Conservation (phyloP, 2,797 vertebrate species). For the Amblyopsis hoosieri region DNA sequence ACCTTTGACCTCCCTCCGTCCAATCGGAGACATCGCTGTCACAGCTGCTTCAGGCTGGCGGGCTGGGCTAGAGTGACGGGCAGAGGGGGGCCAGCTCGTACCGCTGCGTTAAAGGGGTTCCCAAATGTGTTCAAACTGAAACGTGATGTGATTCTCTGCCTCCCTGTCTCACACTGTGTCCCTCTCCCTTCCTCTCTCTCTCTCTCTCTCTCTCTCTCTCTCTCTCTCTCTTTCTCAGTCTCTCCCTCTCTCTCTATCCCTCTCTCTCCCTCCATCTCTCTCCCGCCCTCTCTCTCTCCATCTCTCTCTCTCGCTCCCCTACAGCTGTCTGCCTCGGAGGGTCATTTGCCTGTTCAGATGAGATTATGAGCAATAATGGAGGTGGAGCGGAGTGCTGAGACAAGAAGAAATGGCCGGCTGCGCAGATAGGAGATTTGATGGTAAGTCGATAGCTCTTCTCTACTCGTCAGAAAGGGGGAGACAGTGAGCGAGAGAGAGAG, state of each 20-base stretch:
- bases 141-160: too few relatives aligned
- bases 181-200: neutral
- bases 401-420: conserved; percentile 84
- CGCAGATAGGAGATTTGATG: conserved; percentile 87
- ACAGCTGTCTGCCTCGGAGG: conserved; percentile 54
- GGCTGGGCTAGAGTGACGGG: neutral
- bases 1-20: neutral
- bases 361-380: conserved; percentile 80
- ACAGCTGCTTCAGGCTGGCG: conserved; percentile 22
- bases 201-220: conserved; percentile 1
- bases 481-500: conserved; percentile 25
- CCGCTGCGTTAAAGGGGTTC: neutral
- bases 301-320: conserved; percentile 7
- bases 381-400: conserved; percentile 85
- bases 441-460: conserved; percentile 87
- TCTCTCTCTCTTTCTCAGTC: conserved; percentile 1
- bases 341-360: conserved; percentile 83
- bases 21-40: conserved; percentile 54
- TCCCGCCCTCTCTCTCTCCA: neutral
- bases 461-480: conserved; percentile 52
- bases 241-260: neutral
- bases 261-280: neutral
- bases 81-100: neutral
- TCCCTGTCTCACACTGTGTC: too few relatives aligned
- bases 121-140: too few relatives aligned